Conservation (phyloP, 2,797 vertebrate species). For the Lepus oiostolus region DNA sequence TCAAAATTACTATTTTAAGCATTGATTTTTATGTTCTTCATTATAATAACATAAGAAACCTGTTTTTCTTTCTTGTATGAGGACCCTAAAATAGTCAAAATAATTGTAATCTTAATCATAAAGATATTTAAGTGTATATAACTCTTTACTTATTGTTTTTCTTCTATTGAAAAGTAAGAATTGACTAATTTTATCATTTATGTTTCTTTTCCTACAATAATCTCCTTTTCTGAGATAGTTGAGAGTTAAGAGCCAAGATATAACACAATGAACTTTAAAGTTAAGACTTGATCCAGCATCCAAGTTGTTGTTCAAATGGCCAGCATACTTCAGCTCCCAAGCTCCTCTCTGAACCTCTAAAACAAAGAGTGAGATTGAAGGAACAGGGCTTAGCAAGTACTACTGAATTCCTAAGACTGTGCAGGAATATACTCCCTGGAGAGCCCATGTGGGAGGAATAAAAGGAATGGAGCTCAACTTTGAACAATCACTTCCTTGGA, state of each 20-base stretch:
- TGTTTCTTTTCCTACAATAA: not conserved
- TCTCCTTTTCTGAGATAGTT: not conserved
- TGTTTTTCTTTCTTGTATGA: not conserved
- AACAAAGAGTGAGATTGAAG: not conserved
- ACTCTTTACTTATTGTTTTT: not conserved
- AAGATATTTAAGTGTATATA: not conserved
- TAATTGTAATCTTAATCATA: not conserved
- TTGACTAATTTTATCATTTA: not conserved
- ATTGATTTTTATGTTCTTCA: not conserved
- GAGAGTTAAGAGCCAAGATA: not conserved
- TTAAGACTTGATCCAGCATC: not conserved
- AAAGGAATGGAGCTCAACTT: not conserved
- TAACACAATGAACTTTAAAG: not conserved
- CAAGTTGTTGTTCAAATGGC: not conserved
- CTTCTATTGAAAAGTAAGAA: not conserved
- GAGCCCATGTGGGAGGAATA: fast-evolving
- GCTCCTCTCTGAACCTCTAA: not conserved
- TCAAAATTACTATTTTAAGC: not conserved
- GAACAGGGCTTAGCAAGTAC: not conserved
- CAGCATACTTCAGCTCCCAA: not conserved
- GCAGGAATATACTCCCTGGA: too few relatives aligned
- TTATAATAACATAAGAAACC: not conserved
- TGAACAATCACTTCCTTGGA: not conserved
- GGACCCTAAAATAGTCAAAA: not conserved
- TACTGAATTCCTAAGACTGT: not conserved